Percentiles rank a stretch among this genome's conserved stretches.
Conservation (phyloP, 1,140 invertebrate genomes). For the Laupala kohalensis region DNA sequence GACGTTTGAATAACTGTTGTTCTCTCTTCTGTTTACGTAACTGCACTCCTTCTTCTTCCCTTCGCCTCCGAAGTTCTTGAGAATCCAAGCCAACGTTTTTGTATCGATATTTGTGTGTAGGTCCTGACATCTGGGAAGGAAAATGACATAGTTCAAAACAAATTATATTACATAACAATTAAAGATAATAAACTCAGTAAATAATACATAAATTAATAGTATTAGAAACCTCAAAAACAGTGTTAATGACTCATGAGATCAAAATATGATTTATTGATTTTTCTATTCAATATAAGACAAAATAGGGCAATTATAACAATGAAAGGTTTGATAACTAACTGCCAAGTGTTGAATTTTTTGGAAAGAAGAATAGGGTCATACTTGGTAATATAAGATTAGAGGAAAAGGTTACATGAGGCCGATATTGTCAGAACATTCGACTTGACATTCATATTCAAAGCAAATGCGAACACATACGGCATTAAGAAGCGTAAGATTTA, state of each 20-base stretch:
- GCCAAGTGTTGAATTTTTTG: too few species aligned
- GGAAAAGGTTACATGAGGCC: slow-evolving; percentile 1
- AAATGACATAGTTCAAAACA: neutral
- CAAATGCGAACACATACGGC: neutral
- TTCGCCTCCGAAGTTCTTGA: slow-evolving; percentile 74
- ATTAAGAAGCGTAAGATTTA: neutral
- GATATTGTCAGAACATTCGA: slow-evolving; percentile 4
- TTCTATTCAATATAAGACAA: neutral
- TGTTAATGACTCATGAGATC: neutral
- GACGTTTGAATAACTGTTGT: slow-evolving; percentile 78
- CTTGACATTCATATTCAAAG: neutral
- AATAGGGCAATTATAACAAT: neutral
- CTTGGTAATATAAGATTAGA: too few species aligned
- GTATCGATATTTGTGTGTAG: slow-evolving; percentile 80
- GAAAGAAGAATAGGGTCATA: too few species aligned
- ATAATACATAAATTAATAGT: neutral
- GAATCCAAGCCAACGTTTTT: slow-evolving; percentile 89
- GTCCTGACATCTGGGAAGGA: slow-evolving; percentile 48
- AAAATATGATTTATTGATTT: neutral
- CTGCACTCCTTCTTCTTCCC: slow-evolving; percentile 94
- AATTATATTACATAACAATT: neutral
- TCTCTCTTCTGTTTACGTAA: slow-evolving; percentile 91
- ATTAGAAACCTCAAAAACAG: neutral
- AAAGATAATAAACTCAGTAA: neutral
- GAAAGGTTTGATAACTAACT: too few species aligned